Evolutionary conservation across 2,797 vertebrate genomes (phyloP), one percentile per base, ranked within the genome.

Genomic region (Microctenopoma steveboyesi): DNA sequence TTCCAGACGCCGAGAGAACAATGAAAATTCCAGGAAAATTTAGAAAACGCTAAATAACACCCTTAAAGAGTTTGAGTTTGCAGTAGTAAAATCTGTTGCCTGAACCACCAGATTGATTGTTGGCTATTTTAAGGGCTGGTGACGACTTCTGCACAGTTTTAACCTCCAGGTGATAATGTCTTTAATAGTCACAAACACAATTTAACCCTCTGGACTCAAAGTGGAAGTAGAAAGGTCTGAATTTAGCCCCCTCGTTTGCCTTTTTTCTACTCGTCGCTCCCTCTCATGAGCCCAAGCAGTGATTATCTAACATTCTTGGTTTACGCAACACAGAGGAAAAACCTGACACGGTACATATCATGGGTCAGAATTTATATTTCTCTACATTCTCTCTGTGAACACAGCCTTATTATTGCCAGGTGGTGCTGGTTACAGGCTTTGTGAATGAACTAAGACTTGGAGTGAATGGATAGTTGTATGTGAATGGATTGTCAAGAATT

Each of bases 371-470:
- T 75, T 74, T 48, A 4, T 84, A 71, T 11, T 22, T 18, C 8
- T 47, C 7, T 47, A 69, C 50, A 68, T 52, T 43, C 28, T 56
- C 68, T n/a, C 15, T 49, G 54, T 0, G 2, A 50, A 51, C 9
- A 46, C 14, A 30, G 40, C 74, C 53, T 22, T 46, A 78, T 67
- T 42, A 45, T 56, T 70, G 8, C 64, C 80, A 83, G 78, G 76
- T 78, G 68, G 48, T 11, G 50, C n/a, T 7, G 35, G 33, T 30
- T n/a, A 15, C 60, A 69, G 60, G 61, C 85, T 90, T 87, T 88
- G 64, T 90, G 86, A 92, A 90, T 90, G 86, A 82, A 82, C 57
- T 25, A 27, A 83, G 49, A 22, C 15, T 51, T 62, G 43, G 16
- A 49, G 40, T 60, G 66, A 78, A 78, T 52, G 46, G 55, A 63